Conservation (phyloP, 2,888 invertebrate species). For the Xestia rhomboidea region DNA sequence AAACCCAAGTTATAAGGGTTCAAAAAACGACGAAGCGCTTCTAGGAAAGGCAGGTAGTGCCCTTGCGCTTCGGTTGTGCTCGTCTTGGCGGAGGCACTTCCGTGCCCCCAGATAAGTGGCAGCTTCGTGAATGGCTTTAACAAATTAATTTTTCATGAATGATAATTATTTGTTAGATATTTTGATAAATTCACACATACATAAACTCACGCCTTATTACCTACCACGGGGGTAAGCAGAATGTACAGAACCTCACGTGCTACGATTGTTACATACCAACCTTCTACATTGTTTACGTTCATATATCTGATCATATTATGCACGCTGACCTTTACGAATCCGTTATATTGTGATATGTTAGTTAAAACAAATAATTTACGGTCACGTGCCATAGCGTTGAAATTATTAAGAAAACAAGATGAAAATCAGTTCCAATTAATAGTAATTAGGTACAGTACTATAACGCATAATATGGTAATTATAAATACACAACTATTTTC, state of each 20-base stretch:
- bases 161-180: not conserved
- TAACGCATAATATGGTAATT: not conserved
- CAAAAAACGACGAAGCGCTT: too few relatives aligned
- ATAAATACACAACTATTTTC: not conserved
- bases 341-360: not conserved
- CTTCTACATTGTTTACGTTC: not conserved
- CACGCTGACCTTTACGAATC: not conserved
- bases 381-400: not conserved
- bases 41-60: too few relatives aligned
- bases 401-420: conserved; percentile 7
- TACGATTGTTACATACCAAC: not conserved
- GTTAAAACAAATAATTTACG: not conserved
- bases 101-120: too few relatives aligned
- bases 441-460: conserved; percentile 24
- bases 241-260: not conserved
- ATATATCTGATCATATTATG: not conserved
- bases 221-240: too few relatives aligned
- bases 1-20: too few relatives aligned
- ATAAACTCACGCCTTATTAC: not conserved
- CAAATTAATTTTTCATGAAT: too few relatives aligned
- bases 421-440: conserved; percentile 6
- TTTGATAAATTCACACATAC: not conserved
- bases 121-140: too few relatives aligned
- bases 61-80: too few relatives aligned
- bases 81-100: too few relatives aligned